Percentiles rank a stretch among this genome's conserved stretches.
phyloP scores from a whole-genome alignment of 1,140 invertebrate genomes.

The Cotesia typhae region DNA sequence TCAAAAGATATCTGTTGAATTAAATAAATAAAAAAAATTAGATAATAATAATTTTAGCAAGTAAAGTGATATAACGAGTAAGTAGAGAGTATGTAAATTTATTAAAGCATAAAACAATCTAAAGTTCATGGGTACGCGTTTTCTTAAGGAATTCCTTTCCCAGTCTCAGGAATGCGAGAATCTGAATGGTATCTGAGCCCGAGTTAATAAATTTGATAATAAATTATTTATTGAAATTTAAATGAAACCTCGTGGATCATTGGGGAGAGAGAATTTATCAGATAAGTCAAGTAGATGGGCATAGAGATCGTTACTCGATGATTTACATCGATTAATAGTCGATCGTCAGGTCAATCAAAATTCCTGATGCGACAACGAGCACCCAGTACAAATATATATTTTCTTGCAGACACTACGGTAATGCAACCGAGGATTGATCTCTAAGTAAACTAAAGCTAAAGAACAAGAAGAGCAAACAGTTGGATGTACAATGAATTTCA shows the following conservation, averaged over 20 bases:
- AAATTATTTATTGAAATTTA: background rate
- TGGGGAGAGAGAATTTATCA: background rate
- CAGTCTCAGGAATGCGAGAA: background rate
- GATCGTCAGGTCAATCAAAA: slow-evolving; percentile 20
- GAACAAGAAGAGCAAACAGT: too few species aligned
- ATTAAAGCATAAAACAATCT: too few species aligned
- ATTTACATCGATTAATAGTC: slow-evolving; percentile 25
- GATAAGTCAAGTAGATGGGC: slow-evolving; percentile 11
- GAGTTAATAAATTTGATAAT: background rate
- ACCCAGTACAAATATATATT: background rate
- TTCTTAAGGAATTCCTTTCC: slow-evolving; percentile 20
- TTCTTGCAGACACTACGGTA: slow-evolving; percentile 4
- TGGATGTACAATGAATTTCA: slow-evolving; percentile 26
- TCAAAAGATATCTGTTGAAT: too few species aligned
- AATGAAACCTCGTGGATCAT: background rate
- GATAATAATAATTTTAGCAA: too few species aligned
- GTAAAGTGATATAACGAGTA: background rate
- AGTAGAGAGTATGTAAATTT: background rate
- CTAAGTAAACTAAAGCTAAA: too few species aligned
- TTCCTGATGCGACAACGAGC: slow-evolving; percentile 14
- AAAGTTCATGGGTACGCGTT: slow-evolving; percentile 17
- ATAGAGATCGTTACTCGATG: background rate
- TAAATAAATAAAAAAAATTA: too few species aligned
- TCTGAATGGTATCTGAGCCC: background rate
- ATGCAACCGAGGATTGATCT: too few species aligned